Base-by-base conservation (phyloP, 2,113 vertebrate genomes). In the Macrotis lagotis region DNA sequence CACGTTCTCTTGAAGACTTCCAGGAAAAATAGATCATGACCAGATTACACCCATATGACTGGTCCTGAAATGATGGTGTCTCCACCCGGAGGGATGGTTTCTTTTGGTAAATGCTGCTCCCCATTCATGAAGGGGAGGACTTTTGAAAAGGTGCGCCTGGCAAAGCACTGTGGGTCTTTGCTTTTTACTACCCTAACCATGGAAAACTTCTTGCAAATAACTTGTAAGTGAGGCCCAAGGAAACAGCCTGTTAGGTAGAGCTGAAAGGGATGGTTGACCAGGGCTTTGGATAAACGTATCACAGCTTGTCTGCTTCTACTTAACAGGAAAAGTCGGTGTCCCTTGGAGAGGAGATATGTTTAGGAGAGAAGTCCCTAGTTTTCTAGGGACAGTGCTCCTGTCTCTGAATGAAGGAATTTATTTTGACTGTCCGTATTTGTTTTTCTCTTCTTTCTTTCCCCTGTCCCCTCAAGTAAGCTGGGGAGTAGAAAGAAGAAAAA, bases 261-360 rank as follows among this genome's bases (percentile, higher is more conserved):
- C 94, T 98, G 97, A 97, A 98, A 97, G 92, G 98, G 97, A 98
- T 97, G 94, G 95, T 98, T 98, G 96, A 94, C 94, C 1, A 0
- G 96, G 91, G 59, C 37, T 92, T 93, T 97, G 91, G 97, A 22
- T 8, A 98, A 98, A 97, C 93, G 97, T 94, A 96, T 89, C 0
- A 4, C 95, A 97, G 97, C 94, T 95, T 95, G 94, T 94, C 97
- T 98, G 74, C 31, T 14, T 97, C 98, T 98, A 97, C 95, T 94
- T 97, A 98, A 88, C 94, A 96, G 96, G 94, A 97, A 96, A 98
- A 97, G 96, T 97, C 94, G 93, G 93, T 50, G 25, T 97, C 94
- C 96, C 98, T 98, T 98, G 95, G 97, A 97, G 98, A 97, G 88
- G 93, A 91, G 90, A 94, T 83, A 2, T 93, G 97, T 97, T 98